Base-by-base conservation (phyloP, 2,888 invertebrate species). In the Chirona hameri region DNA sequence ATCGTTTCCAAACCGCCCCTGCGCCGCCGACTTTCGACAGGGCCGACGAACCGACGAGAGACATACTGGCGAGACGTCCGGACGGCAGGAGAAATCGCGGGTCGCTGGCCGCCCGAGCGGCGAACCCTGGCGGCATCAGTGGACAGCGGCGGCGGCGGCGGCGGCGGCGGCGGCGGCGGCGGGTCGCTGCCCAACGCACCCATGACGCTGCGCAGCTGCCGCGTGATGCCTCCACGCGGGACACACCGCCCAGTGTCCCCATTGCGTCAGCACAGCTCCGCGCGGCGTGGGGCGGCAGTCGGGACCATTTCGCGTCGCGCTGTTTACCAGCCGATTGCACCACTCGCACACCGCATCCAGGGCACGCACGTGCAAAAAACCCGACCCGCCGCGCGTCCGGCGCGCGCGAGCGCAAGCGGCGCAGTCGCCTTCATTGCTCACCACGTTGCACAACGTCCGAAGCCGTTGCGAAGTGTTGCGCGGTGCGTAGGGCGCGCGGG, bases 341-440 rank as follows among this genome's bases (percentile, higher is more conserved):
- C 72, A 72, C 18, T 27, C 31, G 72, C 72, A 4, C 31, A 14
- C 72, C 72, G 72, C 72, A 72, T 72, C 72, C 18, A 31, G 72
- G 72, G 31, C 72, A 31, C 18, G 72, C 72, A 72, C 72, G 27
- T 31, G 72, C 72, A 72, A 72, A 72, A 72, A 72, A 72, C 72
- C 72, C 31, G 72, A 3, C 14, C 72, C 31, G 15, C 5, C 15
- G 72, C 27, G 69, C 60, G 60, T 60, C 65, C n/a, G 12, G 12
- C 10, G 65, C 10, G 65, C 65, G n/a, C n/a, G 65, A n/a, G n/a
- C 27, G n/a, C 65, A 27, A 18, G 24, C 24, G 24, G 60, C 27
- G 18, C 31, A 14, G 29, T 14, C 31, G 72, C 72, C 72, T 72
- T 1, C 72, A 72, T 18, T 31, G 31, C 18, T 31, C 14, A 4